Base-by-base conservation (phyloP, 2,888 invertebrate genomes). In the Lymantria monacha region DNA sequence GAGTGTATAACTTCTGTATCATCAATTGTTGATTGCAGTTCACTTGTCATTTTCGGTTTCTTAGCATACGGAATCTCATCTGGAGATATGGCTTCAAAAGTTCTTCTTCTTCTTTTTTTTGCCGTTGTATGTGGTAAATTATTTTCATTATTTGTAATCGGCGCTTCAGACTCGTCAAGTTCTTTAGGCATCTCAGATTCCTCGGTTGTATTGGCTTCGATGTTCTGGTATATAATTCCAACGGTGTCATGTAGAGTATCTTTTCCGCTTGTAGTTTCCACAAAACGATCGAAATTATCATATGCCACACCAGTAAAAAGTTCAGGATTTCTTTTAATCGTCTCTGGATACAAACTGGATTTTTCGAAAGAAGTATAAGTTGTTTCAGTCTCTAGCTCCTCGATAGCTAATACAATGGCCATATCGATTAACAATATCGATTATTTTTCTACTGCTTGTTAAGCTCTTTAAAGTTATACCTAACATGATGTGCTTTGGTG, bases 31-130 rank as follows among this genome's bases (percentile, higher is more conserved):
- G 11, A 10, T 42, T 30, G 42, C 30, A 42, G 7, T n/a, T 22
- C 12, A 10, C 3, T n/a, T 42, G 42, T 42, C 42, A 42, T 52
- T 36, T 52, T 49, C 9, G 42, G 43, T 55, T 46, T 51, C 15
- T 51, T 55, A 1, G 42, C 2, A 15, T 48, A 50, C 11, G 50
- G 38, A 13, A 37, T 41, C 13, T 37, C 42, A 42, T 59, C 51
- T 43, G 11, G 0, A 38, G 10, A 8, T n/a, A 44, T 52, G 12
- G 33, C 51, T 14, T 51, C 53, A 30, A 51, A 41, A 12, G 46
- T 53, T 57, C 53, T 53, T 49, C 49, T 7, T n/a, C 15, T 53
- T 57, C 53, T 53, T 49, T 47, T 7, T n/a, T 42, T 22, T 36
- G 8, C 36, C 36, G 36, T 36, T 36, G 36, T 42, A 42, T 10